Percentiles rank a stretch among this genome's conserved stretches.
phyloP scores from a whole-genome alignment of 2,888 invertebrate species.

The Unio delphinus region DNA sequence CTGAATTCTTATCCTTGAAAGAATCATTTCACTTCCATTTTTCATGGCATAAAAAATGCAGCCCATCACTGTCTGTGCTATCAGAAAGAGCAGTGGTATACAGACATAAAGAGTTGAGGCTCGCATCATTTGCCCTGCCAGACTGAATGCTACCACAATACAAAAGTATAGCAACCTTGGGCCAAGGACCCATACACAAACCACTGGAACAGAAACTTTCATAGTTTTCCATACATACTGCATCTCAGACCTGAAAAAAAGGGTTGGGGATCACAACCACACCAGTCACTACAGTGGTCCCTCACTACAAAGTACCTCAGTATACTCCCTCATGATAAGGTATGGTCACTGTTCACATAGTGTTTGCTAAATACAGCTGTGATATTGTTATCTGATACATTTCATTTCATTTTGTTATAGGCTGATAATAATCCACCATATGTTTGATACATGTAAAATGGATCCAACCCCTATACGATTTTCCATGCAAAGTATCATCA shows the following conservation, averaged over 20 bases:
- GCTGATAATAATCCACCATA: too few relatives aligned
- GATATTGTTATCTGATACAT: too few relatives aligned
- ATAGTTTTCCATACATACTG: constrained; percentile 14
- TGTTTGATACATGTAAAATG: too few relatives aligned
- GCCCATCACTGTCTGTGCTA: constrained; percentile 36
- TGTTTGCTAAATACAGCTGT: too few relatives aligned
- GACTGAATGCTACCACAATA: constrained; percentile 21
- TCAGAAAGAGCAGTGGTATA: constrained; percentile 25
- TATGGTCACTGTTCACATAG: not conserved
- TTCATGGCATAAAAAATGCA: constrained; percentile 11
- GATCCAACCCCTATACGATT: too few relatives aligned
- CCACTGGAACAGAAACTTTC: constrained; percentile 15
- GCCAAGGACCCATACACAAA: constrained; percentile 36
- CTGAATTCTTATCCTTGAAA: constrained; percentile 7
- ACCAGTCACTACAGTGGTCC: not conserved
- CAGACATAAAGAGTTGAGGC: constrained; percentile 26
- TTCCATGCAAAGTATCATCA: too few relatives aligned
- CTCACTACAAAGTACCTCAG: not conserved
- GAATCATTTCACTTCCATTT: too few relatives aligned
- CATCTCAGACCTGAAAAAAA: constrained; percentile 32
- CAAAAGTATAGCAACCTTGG: constrained; percentile 30
- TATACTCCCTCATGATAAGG: not conserved
- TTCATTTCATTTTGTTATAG: too few relatives aligned
- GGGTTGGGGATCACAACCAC: constrained; percentile 3
- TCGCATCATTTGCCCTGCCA: constrained; percentile 19